Percentiles rank a stretch among this genome's conserved stretches.
phyloP scores from a whole-genome alignment of 2,888 invertebrate species.

The Diabrotica balteata region DNA sequence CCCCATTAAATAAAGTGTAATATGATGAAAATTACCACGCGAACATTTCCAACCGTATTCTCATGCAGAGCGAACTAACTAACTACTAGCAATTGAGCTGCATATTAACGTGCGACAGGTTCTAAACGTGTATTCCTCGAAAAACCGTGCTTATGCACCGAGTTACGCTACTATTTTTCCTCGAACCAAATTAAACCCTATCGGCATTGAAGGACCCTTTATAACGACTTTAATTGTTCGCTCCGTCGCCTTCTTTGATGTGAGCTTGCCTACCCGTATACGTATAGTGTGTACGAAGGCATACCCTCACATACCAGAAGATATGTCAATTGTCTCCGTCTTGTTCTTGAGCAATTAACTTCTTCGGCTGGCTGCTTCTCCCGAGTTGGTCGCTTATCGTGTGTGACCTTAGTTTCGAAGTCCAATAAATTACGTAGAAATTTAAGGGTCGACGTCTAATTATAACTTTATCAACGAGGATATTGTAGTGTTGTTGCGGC shows the following conservation, averaged over 20 bases:
- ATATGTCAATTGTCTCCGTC: slow-evolving; percentile 7
- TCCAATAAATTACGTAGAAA: slow-evolving; percentile 5
- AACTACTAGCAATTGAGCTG: no score
- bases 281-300: not conserved
- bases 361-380: not conserved
- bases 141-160: not conserved
- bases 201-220: slow-evolving; percentile 4
- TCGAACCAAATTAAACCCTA: slow-evolving; percentile 1
- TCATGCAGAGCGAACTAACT: no score
- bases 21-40: no score
- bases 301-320: not conserved
- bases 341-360: slow-evolving; percentile 10
- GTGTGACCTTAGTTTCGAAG: slow-evolving; percentile 3
- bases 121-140: no score
- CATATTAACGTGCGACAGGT: no score
- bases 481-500: not conserved
- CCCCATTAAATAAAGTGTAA: no score
- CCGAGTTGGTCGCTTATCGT: slow-evolving; percentile 7
- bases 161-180: slow-evolving; percentile 1
- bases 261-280: slow-evolving; percentile 7
- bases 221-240: slow-evolving; percentile 6
- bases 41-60: no score
- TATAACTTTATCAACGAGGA: slow-evolving; percentile 14
- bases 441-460: slow-evolving; percentile 11
- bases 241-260: slow-evolving; percentile 12